A percentile compares a stretch with the other conserved stretches of the same genome.
phyloP scores from a whole-genome alignment of 2,113 vertebrate species.

The Diphyllodes magnificus region DNA sequence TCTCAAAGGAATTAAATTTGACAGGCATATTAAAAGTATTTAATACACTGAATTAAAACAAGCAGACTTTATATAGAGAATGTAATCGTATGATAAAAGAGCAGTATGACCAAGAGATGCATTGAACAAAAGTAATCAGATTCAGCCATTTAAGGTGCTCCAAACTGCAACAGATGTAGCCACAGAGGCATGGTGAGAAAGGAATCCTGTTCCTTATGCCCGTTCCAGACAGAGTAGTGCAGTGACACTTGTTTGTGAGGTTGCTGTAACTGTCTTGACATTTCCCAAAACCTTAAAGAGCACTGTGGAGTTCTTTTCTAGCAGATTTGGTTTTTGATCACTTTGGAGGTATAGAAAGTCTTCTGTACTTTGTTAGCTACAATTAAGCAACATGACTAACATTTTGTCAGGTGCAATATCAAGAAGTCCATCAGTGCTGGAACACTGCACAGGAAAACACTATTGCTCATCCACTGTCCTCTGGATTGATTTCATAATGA shows the following conservation, averaged over 20 bases:
- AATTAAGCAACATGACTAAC: neutral
- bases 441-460: neutral
- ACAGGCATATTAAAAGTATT: neutral
- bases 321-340: neutral
- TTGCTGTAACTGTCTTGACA: neutral
- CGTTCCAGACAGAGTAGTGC: neutral
- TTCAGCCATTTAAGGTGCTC: neutral
- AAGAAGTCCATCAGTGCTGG: neutral
- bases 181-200: neutral
- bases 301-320: neutral
- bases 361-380: neutral
- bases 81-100: neutral
- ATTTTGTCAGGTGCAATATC: neutral
- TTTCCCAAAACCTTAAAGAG: neutral
- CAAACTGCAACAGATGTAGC: neutral
- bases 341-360: neutral
- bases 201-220: neutral
- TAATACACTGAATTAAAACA: neutral
- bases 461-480: neutral
- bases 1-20: neutral
- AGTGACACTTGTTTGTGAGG: neutral
- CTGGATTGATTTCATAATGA: neutral
- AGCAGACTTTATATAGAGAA: neutral
- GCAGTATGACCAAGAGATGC: neutral
- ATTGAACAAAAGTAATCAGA: neutral